phyloP scores from a whole-genome alignment of 2,797 vertebrate species.

The Falco peregrinus region DNA sequence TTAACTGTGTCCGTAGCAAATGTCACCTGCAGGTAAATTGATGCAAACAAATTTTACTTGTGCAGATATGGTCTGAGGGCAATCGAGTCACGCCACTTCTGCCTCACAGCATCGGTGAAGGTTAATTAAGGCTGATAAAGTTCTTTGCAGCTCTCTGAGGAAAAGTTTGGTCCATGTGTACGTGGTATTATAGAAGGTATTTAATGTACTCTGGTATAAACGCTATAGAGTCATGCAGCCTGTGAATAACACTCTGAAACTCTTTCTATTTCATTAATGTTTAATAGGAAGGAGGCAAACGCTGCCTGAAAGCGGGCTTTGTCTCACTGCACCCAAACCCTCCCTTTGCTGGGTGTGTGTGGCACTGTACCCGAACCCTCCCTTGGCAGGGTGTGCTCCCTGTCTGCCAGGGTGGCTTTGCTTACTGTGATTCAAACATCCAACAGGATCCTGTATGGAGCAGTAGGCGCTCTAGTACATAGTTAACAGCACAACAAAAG shows the following conservation, averaged over 20 bases:
- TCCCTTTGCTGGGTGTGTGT: neutral
- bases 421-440: neutral
- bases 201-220: neutral
- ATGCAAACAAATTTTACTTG: neutral
- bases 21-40: neutral
- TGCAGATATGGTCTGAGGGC: neutral
- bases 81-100: neutral
- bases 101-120: neutral
- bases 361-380: neutral
- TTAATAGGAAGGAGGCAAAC: neutral
- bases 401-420: neutral
- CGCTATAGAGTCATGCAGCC: neutral
- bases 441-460: neutral
- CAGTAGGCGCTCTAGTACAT: accelerated
- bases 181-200: neutral
- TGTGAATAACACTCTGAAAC: neutral
- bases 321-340: neutral
- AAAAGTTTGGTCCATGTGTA: neutral
- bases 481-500: neutral
- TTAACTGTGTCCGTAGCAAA: neutral
- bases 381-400: neutral
- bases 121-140: neutral
- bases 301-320: neutral
- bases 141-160: neutral
- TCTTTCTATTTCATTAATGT: neutral